Base-by-base conservation (phyloP, 2,113 vertebrate species). In the Lepidothrix coronata region DNA sequence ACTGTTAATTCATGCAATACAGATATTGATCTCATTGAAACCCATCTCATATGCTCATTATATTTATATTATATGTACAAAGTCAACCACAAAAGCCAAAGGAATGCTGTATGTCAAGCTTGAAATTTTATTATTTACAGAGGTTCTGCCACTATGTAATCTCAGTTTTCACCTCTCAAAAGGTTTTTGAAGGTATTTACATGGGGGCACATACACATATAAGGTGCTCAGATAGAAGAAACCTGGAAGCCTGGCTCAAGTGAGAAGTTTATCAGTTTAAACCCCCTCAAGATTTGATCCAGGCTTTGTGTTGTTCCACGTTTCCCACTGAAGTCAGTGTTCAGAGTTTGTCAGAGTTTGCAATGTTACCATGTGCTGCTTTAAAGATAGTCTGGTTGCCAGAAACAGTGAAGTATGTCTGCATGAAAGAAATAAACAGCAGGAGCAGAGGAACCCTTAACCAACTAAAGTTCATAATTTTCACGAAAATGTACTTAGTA, bases 51-150 rank as follows among this genome's bases (percentile, higher is more conserved):
- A 44, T 31, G 59, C 31, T 95, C 63, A 63, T 93, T 92, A 71
- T 90, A 49, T 85, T 88, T 77, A 46, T 65, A 77, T 62, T 86
- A 33, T 67, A 77, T 91, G 83, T 92, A 62, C 58, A 85, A 90
- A 94, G 67, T 31, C 5, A 12, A 74, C 91, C 90, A 77, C 90
- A 91, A 94, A 89, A 94, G 35, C 85, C 93, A 95, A 90, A 96
- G 87, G 88, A 95, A 94, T 93, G 72, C 59, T 81, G 43, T 63
- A 91, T n/a, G 75, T 51, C 63, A 86, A 61, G 51, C 72, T 54
- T 83, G 55, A 74, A 55, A 83, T 74, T 73, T 89, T 85, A 89
- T 82, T 85, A 83, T 90, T 88, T 77, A 77, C 62, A 91, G 89
- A 85, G 58, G n/a, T 76, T 80, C 74, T 90, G 59, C 31, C 78